Base-by-base conservation (phyloP, 2,797 vertebrate genomes). In the Halcyon smyrnensis region DNA sequence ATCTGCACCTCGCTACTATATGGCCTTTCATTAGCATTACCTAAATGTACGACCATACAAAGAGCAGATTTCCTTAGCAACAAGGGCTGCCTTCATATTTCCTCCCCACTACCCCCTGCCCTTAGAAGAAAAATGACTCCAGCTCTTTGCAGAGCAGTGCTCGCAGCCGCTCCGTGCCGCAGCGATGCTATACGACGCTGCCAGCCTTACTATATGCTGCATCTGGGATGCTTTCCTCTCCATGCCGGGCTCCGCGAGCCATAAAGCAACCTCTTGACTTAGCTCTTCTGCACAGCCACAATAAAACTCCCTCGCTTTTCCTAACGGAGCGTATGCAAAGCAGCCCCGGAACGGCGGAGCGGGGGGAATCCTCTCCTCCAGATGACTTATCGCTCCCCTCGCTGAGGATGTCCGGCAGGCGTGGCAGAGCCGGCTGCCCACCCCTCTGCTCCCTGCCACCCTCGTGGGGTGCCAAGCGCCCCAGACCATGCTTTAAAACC, bases 61-160 rank as follows among this genome's bases (percentile, higher is more conserved):
- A 93, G 90, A 97, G 94, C 95, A 95, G 96, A 93, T 96, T 97
- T 95, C 90, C 95, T 96, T 95, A 96, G 96, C 95, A 97, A 97
- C 94, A 89, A 89, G 82, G 94, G 87, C 96, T 96, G 92, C 92
- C 93, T 96, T 95, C 95, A 87, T 89, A 93, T 95, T 95, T 96
- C 92, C 96, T 96, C 93, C 96, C 96, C 91, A 93, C 90, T 95
- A 95, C 93, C 93, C 96, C 95, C 96, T 95, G 96, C 95, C 96
- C 96, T 95, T 87, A 84, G 88, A 95, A 97, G 93, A 97, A 94
- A 96, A 96, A 97, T 85, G 68, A 96, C 95, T 96, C 90, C 93
- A 91, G 96, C 95, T 96, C 86, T 82, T 94, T 88, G 71, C 94
- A 68, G 85, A 87, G 81, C 37, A 2, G 73, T 25, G 87, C 80